These are phyloP conservation scores for Eulemur rufifrons DNA, from an alignment of 2,113 vertebrate genomes.

Conservation along the genomic window DNA sequence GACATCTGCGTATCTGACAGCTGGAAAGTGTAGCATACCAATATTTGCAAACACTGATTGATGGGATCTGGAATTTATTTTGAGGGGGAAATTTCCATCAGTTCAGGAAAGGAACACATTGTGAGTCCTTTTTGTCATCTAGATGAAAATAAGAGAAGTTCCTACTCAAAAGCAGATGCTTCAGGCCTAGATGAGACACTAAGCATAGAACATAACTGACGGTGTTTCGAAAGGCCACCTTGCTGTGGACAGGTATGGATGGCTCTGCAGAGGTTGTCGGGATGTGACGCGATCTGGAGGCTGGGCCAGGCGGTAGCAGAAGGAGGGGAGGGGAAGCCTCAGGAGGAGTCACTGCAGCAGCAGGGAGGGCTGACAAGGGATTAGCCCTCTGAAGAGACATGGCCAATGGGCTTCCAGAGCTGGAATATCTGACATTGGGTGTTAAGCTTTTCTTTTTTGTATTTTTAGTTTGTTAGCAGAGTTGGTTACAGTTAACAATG, in stretches of 20 bases:
- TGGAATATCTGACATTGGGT: not conserved
- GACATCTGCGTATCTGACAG: not conserved
- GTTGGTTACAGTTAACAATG: not conserved
- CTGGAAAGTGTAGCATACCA: not conserved
- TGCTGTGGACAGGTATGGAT: no score
- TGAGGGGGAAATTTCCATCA: not conserved
- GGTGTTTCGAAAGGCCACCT: not conserved
- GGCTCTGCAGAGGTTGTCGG: not conserved
- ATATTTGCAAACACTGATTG: not conserved
- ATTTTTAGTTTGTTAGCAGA: not conserved
- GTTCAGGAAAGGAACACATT: not conserved
- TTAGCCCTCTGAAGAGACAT: not conserved
- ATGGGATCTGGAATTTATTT: not conserved
- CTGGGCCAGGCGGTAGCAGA: not conserved
- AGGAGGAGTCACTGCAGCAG: not conserved
- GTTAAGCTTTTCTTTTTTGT: not conserved
- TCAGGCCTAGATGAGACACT: not conserved
- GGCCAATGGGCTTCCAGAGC: not conserved
- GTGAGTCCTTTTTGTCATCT: not conserved
- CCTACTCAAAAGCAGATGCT: not conserved
- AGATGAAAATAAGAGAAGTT: not conserved
- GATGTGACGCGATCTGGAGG: not conserved
- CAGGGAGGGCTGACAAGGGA: not conserved
- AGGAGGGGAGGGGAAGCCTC: not conserved
- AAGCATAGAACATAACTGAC: not conserved